Percentiles rank a stretch among this genome's conserved stretches.
Conservation (phyloP, 2,888 invertebrate genomes). For the Pterostichus niger region DNA sequence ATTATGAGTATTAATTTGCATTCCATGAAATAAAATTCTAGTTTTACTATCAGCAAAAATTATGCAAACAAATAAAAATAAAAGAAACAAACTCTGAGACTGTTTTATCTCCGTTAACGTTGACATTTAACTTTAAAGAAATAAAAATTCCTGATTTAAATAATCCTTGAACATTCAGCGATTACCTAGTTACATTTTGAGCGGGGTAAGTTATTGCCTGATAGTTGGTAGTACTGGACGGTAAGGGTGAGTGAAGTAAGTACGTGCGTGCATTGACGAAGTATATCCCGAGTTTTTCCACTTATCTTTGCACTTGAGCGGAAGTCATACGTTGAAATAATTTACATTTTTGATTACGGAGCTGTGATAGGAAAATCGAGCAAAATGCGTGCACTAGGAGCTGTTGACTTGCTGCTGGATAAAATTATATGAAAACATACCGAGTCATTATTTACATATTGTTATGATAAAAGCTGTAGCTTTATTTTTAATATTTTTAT, state of each 20-base stretch:
- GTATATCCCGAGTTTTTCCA: constrained; percentile 28
- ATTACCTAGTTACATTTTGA: constrained; percentile 43
- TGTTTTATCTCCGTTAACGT: constrained; percentile 12
- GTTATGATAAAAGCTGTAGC: constrained; percentile 21
- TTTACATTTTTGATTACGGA: constrained; percentile 43
- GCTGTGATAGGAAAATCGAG: constrained; percentile 36
- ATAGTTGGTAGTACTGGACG: neutral
- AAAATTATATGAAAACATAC: constrained; percentile 22
- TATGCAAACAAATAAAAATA: constrained; percentile 6
- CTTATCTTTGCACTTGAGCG: constrained; percentile 27
- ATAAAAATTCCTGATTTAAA: constrained; percentile 30
- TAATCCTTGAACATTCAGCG: constrained; percentile 27
- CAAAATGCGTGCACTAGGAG: constrained; percentile 28
- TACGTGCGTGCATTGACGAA: constrained; percentile 6
- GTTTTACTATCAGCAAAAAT: no score
- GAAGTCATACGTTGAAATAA: constrained; percentile 52
- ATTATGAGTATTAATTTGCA: no score
- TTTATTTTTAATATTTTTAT: neutral
- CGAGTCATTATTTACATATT: constrained; percentile 46
- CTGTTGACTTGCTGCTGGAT: constrained; percentile 6
- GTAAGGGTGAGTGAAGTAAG: neutral
- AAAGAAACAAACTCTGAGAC: neutral
- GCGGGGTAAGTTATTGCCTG: neutral
- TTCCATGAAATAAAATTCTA: no score
- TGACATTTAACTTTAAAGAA: constrained; percentile 35